Evolutionary conservation across 2,113 vertebrate genomes (phyloP).

Genomic region (Urocolius indicus): DNA sequence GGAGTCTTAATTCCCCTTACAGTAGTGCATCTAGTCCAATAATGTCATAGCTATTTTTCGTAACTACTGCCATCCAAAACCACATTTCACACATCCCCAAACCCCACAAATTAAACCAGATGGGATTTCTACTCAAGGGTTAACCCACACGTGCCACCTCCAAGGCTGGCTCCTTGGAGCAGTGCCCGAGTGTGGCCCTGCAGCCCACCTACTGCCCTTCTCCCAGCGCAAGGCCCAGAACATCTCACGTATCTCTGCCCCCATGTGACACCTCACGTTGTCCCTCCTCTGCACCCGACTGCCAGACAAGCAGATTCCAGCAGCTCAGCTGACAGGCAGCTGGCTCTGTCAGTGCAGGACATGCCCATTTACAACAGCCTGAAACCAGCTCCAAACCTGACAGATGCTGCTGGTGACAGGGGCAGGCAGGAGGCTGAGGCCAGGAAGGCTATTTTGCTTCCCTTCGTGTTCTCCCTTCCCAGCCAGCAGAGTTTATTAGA

Average conservation of each 20-base stretch:
- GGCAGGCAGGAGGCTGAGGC: background rate
- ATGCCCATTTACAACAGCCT: background rate
- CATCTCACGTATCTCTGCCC: fast-evolving
- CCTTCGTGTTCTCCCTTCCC: background rate
- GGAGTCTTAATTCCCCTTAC: background rate
- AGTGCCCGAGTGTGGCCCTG: background rate
- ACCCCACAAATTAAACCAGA: background rate
- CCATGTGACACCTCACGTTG: background rate
- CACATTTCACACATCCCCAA: background rate
- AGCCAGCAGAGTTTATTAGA: background rate
- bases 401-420: background rate
- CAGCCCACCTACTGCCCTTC: background rate
- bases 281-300: background rate
- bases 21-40: background rate
- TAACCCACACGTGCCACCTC: background rate
- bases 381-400: background rate
- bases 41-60: fast-evolving
- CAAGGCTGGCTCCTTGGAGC: background rate
- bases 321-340: slow-evolving; percentile 40
- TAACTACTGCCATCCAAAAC: background rate
- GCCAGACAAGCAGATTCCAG: slow-evolving; percentile 44
- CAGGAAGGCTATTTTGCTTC: background rate
- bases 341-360: background rate
- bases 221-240: background rate
- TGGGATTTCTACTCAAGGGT: background rate